These are phyloP conservation scores for Limnephilus rhombicus DNA, from an alignment of 2,888 invertebrate species.

Conservation along the genomic window DNA sequence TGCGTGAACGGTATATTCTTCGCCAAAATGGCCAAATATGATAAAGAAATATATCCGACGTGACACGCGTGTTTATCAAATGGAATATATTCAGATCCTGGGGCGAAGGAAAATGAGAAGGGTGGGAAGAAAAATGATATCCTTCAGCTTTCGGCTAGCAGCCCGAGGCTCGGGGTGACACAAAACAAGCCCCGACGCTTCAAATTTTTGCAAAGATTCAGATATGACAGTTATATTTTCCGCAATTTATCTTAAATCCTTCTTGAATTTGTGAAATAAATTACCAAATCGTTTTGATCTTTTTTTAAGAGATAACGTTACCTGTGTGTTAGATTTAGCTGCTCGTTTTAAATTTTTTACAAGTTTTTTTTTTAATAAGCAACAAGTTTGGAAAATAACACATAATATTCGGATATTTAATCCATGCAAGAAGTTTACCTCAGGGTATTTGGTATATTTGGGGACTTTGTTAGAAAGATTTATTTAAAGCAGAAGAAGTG, in stretches of 20 bases:
- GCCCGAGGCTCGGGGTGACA: background rate
- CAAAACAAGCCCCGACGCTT: background rate
- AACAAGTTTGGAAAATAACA: background rate
- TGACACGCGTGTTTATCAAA: background rate
- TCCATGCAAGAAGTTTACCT: background rate
- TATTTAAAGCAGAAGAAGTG: background rate
- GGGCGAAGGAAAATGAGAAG: background rate
- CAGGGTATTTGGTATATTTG: background rate
- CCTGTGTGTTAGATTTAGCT: background rate
- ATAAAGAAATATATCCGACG: background rate
- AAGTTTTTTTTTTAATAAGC: background rate
- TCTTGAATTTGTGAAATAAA: background rate
- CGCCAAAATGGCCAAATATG: background rate
- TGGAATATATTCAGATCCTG: constrained; percentile 1
- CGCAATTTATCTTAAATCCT: background rate
- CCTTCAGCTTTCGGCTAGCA: background rate
- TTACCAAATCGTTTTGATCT: background rate
- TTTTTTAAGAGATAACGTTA: background rate
- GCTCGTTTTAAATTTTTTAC: background rate
- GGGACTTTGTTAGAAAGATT: background rate
- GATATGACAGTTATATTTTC: constrained; percentile 1
- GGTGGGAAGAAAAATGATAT: background rate
- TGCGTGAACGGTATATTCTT: background rate
- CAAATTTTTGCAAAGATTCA: background rate
- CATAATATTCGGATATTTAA: background rate